Evolutionary conservation across 2,113 vertebrate genomes (phyloP).

Genomic region (Empidonax alnorum): DNA sequence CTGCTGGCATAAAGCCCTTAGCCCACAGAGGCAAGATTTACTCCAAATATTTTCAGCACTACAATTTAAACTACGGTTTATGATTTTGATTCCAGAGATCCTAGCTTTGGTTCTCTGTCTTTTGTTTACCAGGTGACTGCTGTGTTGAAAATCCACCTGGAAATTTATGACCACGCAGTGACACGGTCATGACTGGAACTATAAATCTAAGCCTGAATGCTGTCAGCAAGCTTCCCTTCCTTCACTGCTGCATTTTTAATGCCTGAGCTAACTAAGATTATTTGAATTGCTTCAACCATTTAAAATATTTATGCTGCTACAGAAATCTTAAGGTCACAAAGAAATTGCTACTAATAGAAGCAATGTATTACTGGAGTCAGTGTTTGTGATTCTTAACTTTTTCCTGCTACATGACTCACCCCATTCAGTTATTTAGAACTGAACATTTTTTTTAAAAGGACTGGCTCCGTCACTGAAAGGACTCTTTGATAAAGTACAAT

Average conservation of each 20-base stretch:
- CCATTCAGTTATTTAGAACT: slow-evolving; percentile 26
- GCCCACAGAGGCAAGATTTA: neutral
- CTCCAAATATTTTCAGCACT: neutral
- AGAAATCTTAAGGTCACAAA: slow-evolving; percentile 67
- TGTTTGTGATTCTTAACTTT: slow-evolving; percentile 26
- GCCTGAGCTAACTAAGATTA: slow-evolving; percentile 60
- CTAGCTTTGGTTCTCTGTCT: neutral
- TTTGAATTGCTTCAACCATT: slow-evolving; percentile 59
- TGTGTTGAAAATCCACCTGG: neutral
- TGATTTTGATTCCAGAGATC: neutral
- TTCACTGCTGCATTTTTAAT: slow-evolving; percentile 69
- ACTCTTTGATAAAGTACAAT: neutral
- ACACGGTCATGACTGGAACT: neutral
- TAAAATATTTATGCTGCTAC: slow-evolving; percentile 71
- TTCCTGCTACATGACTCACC: slow-evolving; percentile 14
- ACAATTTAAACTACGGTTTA: neutral
- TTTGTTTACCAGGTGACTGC: neutral
- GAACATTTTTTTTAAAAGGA: slow-evolving; percentile 12
- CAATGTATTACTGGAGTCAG: neutral
- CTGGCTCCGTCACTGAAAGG: neutral
- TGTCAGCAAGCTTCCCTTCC: slow-evolving; percentile 28
- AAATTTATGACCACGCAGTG: slow-evolving; percentile 2
- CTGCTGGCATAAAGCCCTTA: neutral
- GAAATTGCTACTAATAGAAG: slow-evolving; percentile 57
- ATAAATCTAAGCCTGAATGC: slow-evolving; percentile 14